Evolutionary conservation across 2,113 vertebrate genomes (phyloP).

Genomic region (Ceyx margarethae): DNA sequence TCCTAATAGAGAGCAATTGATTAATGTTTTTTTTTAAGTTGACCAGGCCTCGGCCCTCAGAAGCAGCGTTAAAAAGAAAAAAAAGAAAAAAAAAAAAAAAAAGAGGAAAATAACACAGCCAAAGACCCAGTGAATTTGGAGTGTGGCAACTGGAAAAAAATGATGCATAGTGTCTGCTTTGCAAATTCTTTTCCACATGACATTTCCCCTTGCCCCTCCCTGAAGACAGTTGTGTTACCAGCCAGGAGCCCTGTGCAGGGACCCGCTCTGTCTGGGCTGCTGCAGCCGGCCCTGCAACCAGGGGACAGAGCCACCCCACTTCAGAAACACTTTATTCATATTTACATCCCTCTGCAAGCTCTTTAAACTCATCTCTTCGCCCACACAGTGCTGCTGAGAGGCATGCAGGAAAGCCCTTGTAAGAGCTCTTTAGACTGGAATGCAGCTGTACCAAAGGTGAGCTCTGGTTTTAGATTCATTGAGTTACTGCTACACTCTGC

Average conservation of each 20-base stretch:
- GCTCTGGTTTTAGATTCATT: neutral
- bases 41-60: neutral
- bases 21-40: neutral
- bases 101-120: neutral
- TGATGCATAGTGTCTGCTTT: neutral
- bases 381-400: neutral
- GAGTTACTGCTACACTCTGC: neutral
- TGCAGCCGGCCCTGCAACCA: neutral
- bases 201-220: neutral
- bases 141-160: neutral
- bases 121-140: neutral
- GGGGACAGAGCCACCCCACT: neutral
- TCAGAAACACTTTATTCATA: neutral
- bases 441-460: neutral
- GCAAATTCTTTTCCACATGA: neutral
- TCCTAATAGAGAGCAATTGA: neutral
- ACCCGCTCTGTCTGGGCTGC: fast-evolving
- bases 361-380: neutral
- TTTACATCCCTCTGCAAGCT: neutral
- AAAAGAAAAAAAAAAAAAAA: too few relatives aligned
- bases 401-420: neutral
- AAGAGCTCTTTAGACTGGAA: constrained; percentile 25
- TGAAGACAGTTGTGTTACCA: neutral
- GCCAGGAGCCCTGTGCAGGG: neutral
- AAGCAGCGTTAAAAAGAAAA: neutral